Base-by-base conservation (phyloP, 2,888 invertebrate genomes). In the Rotaria magnacalcarata region DNA sequence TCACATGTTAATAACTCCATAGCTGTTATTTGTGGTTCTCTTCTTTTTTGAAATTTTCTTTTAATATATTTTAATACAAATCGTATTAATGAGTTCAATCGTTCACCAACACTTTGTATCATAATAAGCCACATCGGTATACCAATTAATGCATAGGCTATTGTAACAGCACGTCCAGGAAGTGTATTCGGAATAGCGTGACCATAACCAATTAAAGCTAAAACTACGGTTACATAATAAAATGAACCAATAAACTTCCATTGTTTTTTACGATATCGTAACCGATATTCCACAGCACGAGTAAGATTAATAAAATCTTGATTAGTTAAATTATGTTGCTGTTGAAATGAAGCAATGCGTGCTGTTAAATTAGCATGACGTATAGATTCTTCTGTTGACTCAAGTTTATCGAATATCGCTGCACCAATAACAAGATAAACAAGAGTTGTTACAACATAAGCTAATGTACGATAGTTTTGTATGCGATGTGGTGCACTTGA, bases 191-290 rank as follows among this genome's bases (percentile, higher is more conserved):
- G 98, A 85, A 98, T 97, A 84, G 97, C 97, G 92, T 99, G 98
- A 84, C 99, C 99, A 92, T 98, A 99, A 89, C 97, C 97, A 89
- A 98, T 98, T 93, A 97, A 97, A 21, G 97, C 97, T 84, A 97
- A 96, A 0, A 98, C 97, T 0, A 97, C 97, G 0, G 97, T 96
- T 90, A 97, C 97, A 91, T 99, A 99, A 92, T 99, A 99, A 86
- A 99, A 97, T 88, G 99, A 97, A 58, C 98, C 98, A 0, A 97
- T 96, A 91, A 99, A 99, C 92, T 98, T 98, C 99, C 99, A 99
- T 92, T 99, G 99, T 0, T 96, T 96, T 0, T 98, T 98, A 2
- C 98, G 96, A 91, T 96, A 96, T 91, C 98, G 97, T 0, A 98
- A 98, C 89, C 97, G 96, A 90, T 95, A 96, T 91, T 96, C 95